Base-by-base conservation (phyloP, 2,113 vertebrate genomes). In the Todiramphus saurophagus region DNA sequence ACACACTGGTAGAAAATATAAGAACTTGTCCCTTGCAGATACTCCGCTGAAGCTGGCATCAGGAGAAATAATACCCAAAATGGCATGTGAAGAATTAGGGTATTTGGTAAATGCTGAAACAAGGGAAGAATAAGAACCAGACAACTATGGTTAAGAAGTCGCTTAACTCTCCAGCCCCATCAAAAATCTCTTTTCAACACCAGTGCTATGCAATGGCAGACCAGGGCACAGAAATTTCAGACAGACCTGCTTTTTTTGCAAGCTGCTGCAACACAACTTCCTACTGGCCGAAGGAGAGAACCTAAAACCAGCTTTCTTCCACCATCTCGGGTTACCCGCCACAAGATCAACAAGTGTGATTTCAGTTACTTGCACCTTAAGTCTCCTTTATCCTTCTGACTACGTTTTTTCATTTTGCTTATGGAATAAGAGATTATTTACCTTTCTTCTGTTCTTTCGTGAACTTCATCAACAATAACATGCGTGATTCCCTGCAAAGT, bases 371-470 rank as follows among this genome's bases (percentile, higher is more conserved):
- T 18, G 19, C 50, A 84, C 23, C 16, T 77, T 2, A 63, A 63
- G 35, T 25, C 44, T 51, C 33, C 39, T 84, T 63, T 23, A 55
- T 20, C 35, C 41, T 87, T 69, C 66, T 37, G 13, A 64, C 11
- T 39, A 9, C 0, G 0, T 39, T 68, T 79, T 43, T 73, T 64
- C 59, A 39, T n/a, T 94, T 51, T 50, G 64, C 60, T 72, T 75
- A 83, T 1, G 24, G 51, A 24, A 31, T 21, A 70, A 68, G 53
- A 58, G 69, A 63, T 89, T 64, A 62, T 35, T 97, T 98, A 99
- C 99, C 99, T 99, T 97, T 99, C 99, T 90, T 99, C 99, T 13
- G 99, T 99, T 89, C 99, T 98, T 96, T 99, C 99, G 1, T 99
- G 99, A 90, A 99, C 99, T 98, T 99, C 99, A 82, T 99, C 99